Base-by-base conservation (phyloP, 2,113 vertebrate genomes). In the Larimichthys crocea region DNA sequence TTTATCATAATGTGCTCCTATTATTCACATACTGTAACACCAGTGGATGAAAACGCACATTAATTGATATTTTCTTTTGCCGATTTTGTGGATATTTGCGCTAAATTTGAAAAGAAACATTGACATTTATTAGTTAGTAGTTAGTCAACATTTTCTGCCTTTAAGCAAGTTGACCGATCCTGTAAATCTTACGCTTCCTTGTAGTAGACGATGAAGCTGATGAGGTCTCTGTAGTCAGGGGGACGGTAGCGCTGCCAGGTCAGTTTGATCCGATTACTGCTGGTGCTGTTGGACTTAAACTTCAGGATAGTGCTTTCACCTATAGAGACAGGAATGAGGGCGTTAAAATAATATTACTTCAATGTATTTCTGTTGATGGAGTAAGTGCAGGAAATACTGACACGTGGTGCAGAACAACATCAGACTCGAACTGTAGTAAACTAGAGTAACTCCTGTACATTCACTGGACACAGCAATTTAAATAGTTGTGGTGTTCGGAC, bases 181-280 rank as follows among this genome's bases (percentile, higher is more conserved):
- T 60, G 52, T 53, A 50, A 60, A 74, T 98, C 98, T 93, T 94
- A 99, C 98, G 98, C 97, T 82, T 99, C 98, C 88, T 98, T 99
- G 94, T 99, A 99, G 95, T 98, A 99, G 24, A 99, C 96, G 0
- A 98, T 97, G 83, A 99, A 99, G 93, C 97, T 98, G 93, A 99
- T 98, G 88, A 99, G 96, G 92, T 98, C 97, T 89, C 96, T 93
- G 91, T 98, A 99, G 92, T 99, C 97, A 0, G 96, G 96, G 2
- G 98, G 97, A 1, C 96, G 96, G 93, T 99, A 99, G 0, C 96
- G 95, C 55, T 97, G 95, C 98, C 98, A 99, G 0, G 95, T 98
- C 69, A 99, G 88, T 10, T 95, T 96, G 91, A 99, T 98, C 76
- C 94, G 94, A 35, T 96, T 99, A 89, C 97, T 98, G 65, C 91